Conservation (phyloP, 2,888 invertebrate species). For the Seira sanloemensis region DNA sequence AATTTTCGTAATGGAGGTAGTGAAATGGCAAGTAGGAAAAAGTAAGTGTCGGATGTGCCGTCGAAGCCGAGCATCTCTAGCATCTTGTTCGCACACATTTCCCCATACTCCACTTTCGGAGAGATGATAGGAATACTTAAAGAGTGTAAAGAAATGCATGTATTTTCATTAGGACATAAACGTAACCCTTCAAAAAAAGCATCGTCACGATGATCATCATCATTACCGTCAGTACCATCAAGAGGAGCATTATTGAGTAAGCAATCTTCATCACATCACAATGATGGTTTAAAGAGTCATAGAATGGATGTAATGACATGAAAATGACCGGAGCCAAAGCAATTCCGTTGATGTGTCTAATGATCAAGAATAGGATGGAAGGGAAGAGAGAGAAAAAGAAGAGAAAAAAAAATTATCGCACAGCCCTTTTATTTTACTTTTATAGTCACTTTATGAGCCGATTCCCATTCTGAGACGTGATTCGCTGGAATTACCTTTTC, state of each 20-base stretch:
- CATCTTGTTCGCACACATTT: too few relatives aligned
- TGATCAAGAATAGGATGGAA: constrained; percentile 28
- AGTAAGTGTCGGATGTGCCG: too few relatives aligned
- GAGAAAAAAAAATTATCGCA: constrained; percentile 70
- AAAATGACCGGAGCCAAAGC: constrained; percentile 58
- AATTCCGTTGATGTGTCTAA: constrained; percentile 58
- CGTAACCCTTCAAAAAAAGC: neutral
- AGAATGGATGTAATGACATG: constrained; percentile 57
- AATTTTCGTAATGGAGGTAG: too few relatives aligned
- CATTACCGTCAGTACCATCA: constrained; percentile 24
- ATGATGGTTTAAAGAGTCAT: constrained; percentile 59
- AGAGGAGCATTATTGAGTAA: constrained; percentile 37
- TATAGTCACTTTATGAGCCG: constrained; percentile 73
- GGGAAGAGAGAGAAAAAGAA: constrained; percentile 2
- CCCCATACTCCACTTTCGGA: too few relatives aligned
- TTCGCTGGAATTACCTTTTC: constrained; percentile 72
- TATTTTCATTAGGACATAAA: neutral
- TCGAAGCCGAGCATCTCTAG: too few relatives aligned
- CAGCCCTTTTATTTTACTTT: constrained; percentile 72
- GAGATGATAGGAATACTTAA: neutral
- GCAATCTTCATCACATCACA: constrained; percentile 59
- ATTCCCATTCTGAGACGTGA: constrained; percentile 73
- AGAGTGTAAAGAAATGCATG: neutral
- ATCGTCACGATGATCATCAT: constrained; percentile 20
- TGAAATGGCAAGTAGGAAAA: too few relatives aligned